Base-by-base conservation (phyloP, 2,888 invertebrate genomes). In the Barypeithes pellucidus region DNA sequence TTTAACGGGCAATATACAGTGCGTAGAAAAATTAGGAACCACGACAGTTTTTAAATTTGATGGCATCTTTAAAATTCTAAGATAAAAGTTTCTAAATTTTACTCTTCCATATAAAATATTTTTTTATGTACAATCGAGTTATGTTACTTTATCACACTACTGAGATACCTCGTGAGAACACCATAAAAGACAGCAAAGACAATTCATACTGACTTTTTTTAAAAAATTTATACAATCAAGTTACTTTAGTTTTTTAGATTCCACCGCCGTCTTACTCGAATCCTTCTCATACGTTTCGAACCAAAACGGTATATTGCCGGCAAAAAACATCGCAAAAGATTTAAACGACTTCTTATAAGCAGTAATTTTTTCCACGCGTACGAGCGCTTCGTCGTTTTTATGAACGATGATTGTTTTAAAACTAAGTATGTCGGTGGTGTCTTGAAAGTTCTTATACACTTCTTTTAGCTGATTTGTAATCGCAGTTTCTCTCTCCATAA, bases 401-500 rank as follows among this genome's bases (percentile, higher is more conserved):
- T 75, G 67, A 16, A 73, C 77, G 29, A 83, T 82, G 9, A 68
- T 79, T 43, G 86, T 80, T 8, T 79, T 79, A 69, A 87, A 85
- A 50, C 84, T 79, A 24, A 87, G 74, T 7, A 84, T 78, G 9
- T 78, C 71, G 1, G 77, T 73, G 4, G 70, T 74, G 2, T 76
- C 52, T 8, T 70, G 66, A 1, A 77, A 73, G 4, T 76, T 72
- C 57, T 78, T 77, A 45, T 78, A 78, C n/a, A 76, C 67, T 29
- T 82, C 73, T 11, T 81, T 60, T 12, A 85, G 76, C 54, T 82
- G 81, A 4, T 86, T 79, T 1, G 87, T 84, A 16, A 86, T 80
- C 9, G 81, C 65, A 1, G 80, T 81, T 79, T 88, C 87, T 67
- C 79, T 84, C 36, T 86, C 84, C 18, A 87, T 77, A 2, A 79